Base-by-base conservation (phyloP, 2,888 invertebrate genomes). In the Orchesellides sinensis region DNA sequence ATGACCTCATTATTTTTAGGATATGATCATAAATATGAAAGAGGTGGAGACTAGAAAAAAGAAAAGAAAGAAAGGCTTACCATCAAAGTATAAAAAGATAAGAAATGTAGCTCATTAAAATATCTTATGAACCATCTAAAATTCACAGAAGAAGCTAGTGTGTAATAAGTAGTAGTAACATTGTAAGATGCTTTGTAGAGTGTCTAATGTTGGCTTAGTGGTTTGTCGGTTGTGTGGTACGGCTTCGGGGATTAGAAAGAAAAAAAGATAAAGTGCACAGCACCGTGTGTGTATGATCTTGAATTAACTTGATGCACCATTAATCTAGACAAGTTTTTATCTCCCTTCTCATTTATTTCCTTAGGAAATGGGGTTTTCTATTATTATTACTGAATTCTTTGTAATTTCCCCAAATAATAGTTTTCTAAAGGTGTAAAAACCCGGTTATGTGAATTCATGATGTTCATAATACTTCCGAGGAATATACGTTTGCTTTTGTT, bases 281-380 rank as follows among this genome's bases (percentile, higher is more conserved):
- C n/a, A n/a, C n/a, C n/a, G n/a, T n/a, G 47, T 21, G 72, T 45
- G 61, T 45, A 59, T 72, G 72, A 72, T 72, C 61, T 61, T 72
- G 72, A 72, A 72, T 72, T 61, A 72, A 72, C 61, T 72, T 72
- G 72, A 72, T 59, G 61, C 72, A 40, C 61, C 72, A 72, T 72
- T 72, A 72, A 72, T 72, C 72, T 72, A 47, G 35, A 61, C 72
- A 61, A 61, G 72, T 72, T 70, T 59, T 72, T 70, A 70, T 70
- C 70, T 54, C 59, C 27, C 47, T 45, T 17, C 47, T 47, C 45
- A 72, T 72, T 72, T 72, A 59, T 61, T 59, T 61, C 29, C 12
- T 12, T 4, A 21, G 29, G 47, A 72, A 72, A 61, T 45, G 59
- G 21, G 59, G 59, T 47, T 61, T 25, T 61, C 72, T 70, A 70